Conservation (phyloP, 2,888 invertebrate genomes). For the Drosophila monieri region DNA sequence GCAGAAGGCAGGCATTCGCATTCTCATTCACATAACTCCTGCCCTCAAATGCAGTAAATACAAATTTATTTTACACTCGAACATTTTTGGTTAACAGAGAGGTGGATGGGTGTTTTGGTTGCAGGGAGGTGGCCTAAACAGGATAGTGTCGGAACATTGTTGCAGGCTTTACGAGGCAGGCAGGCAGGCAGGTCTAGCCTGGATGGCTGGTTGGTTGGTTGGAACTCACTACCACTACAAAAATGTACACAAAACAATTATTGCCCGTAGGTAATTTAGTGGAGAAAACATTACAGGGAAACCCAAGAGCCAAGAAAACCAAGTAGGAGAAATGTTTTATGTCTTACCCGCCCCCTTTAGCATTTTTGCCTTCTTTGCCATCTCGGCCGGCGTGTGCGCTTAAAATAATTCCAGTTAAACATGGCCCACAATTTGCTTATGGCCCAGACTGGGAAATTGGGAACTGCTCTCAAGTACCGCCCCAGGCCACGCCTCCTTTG, state of each 20-base stretch:
- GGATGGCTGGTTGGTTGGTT: neutral
- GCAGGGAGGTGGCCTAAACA: neutral
- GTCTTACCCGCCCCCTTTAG: constrained; percentile 11
- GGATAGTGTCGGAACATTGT: constrained; percentile 28
- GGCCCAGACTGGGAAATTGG: constrained; percentile 28
- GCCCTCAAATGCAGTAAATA: constrained; percentile 60
- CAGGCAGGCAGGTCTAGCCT: neutral
- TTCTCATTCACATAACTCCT: constrained; percentile 22
- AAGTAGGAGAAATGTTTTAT: constrained; percentile 35
- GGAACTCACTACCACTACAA: constrained; percentile 6
- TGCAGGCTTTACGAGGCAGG: constrained; percentile 48
- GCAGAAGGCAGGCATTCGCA: constrained; percentile 10
- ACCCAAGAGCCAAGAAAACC: constrained; percentile 15
- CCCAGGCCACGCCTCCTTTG: neutral
- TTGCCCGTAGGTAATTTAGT: constrained; percentile 79
- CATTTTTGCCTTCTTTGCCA: neutral
- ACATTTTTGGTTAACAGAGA: constrained; percentile 39
- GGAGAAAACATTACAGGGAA: constrained; percentile 63
- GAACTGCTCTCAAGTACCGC: constrained; percentile 1
- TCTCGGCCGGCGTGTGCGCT: constrained; percentile 48
- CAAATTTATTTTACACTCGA: constrained; percentile 57
- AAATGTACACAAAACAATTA: constrained; percentile 75
- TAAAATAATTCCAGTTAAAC: constrained; percentile 78
- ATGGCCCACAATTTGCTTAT: constrained; percentile 64
- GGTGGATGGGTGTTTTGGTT: neutral